phyloP scores from a whole-genome alignment of 1,140 invertebrate genomes.

The Micrasema longulum region DNA sequence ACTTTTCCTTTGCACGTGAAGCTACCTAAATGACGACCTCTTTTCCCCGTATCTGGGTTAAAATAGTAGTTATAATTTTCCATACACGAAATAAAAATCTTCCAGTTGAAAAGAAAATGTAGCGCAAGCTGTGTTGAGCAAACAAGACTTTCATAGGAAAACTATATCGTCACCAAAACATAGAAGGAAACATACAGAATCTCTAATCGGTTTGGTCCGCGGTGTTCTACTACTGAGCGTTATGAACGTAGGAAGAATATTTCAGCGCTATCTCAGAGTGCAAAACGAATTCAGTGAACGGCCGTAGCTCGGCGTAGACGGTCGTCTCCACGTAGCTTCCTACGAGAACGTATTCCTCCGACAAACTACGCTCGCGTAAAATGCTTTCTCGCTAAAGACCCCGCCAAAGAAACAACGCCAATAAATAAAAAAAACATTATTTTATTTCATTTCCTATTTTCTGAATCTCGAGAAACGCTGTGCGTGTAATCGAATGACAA shows the following conservation, averaged over 20 bases:
- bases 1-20: too few relatives aligned
- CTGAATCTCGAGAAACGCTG: background rate
- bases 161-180: conserved; percentile 27
- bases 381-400: background rate
- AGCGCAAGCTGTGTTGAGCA: conserved; percentile 18
- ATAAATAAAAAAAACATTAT: conserved; percentile 8
- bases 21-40: too few relatives aligned
- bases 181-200: conserved; percentile 29
- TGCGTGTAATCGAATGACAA: conserved; percentile 27
- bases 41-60: too few relatives aligned
- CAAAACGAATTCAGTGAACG: conserved; percentile 42
- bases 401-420: too few relatives aligned
- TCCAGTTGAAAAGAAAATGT: conserved; percentile 25
- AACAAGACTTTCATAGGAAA: conserved; percentile 4
- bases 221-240: conserved; percentile 7
- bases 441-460: too few relatives aligned
- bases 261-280: conserved; percentile 11
- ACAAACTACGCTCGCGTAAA: too few relatives aligned
- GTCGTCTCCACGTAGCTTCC: conserved; percentile 36
- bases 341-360: too few relatives aligned
- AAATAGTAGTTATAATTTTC: background rate
- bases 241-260: conserved; percentile 15
- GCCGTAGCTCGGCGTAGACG: conserved; percentile 41
- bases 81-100: conserved; percentile 7
- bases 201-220: conserved; percentile 19